Percentiles rank a stretch among this genome's conserved stretches.
Conservation (phyloP, 2,113 vertebrate genomes). For the Romanogobio albipinnatus region DNA sequence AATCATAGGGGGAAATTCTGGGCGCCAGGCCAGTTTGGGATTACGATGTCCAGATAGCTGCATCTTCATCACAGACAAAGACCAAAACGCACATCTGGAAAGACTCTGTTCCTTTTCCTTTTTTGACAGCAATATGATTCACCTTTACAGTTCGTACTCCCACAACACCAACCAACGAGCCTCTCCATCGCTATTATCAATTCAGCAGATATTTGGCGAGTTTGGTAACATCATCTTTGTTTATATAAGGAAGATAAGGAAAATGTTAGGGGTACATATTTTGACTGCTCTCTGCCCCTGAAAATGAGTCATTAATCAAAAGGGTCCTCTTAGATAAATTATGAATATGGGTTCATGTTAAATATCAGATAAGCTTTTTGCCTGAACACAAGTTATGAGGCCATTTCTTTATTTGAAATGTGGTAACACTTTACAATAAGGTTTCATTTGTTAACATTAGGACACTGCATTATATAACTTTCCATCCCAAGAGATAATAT, state of each 20-base stretch:
- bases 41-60: constrained; percentile 63
- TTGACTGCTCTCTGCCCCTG: background rate
- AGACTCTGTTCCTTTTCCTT: constrained; percentile 45
- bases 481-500: constrained; percentile 12
- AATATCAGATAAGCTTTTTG: constrained; percentile 16
- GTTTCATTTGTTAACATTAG: too few species aligned
- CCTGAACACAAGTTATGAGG: background rate
- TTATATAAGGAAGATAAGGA: constrained; percentile 31
- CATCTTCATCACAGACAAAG: constrained; percentile 56
- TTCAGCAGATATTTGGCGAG: constrained; percentile 27
- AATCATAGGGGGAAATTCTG: constrained; percentile 54
- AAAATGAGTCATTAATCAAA: background rate
- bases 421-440: too few species aligned
- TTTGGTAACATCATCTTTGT: constrained; percentile 24
- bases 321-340: background rate
- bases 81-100: constrained; percentile 53
- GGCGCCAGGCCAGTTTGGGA: constrained; percentile 52
- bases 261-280: background rate
- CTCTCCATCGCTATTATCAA: constrained; percentile 7
- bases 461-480: constrained; percentile 12
- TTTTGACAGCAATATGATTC: constrained; percentile 40
- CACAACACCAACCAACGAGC: constrained; percentile 19
- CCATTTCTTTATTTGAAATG: constrained; percentile 16
- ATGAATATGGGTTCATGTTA: constrained; percentile 20
- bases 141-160: constrained; percentile 29